Base-by-base conservation (phyloP, 2,797 vertebrate genomes). In the Balearica regulorum region DNA sequence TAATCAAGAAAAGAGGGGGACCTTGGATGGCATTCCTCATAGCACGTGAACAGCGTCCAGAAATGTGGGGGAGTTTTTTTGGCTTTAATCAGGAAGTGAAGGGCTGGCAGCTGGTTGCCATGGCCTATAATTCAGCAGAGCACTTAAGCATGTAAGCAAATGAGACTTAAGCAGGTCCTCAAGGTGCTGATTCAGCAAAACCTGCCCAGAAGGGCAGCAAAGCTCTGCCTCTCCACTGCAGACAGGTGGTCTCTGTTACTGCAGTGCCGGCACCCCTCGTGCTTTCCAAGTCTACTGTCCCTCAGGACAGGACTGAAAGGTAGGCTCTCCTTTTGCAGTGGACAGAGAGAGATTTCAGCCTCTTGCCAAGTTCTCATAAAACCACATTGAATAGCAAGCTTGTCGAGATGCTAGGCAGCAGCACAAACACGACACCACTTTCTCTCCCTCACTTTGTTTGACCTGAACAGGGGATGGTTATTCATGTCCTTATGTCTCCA, bases 51-150 rank as follows among this genome's bases (percentile, higher is more conserved):
- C 39, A 35, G 66, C 64, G 90, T 79, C 62, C 71, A 87, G 83
- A 91, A 84, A 44, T 33, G 11, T 8, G 44, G 18, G 44, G 18
- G 18, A 41, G 39, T 46, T 77, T 55, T 48, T 64, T 51, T 70
- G 20, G 15, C 92, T 95, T 94, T 83, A 90, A 90, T 94, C 68
- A 87, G 71, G 49, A 95, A 92, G 58, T 16, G 2, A 75, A 94
- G 64, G 78, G 75, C 90, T 95, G 96, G 90, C 93, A 96, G 90
- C 64, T 85, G 78, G 44, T 66, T 90, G 69, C 71, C 9, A 2
- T 77, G 90, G 88, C 83, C 90, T 87, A 1, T 77, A 84, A 89
- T 89, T 96, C 93, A 96, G 69, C 55, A 75, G 48, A 84, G 66
- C 86, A 77, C 81, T 95, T 88, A 76, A 87, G 51, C 41, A 8